Evolutionary conservation across 2,888 invertebrate species (phyloP), one percentile per base, ranked within the genome.

Genomic region (Vesta saturnalis): DNA sequence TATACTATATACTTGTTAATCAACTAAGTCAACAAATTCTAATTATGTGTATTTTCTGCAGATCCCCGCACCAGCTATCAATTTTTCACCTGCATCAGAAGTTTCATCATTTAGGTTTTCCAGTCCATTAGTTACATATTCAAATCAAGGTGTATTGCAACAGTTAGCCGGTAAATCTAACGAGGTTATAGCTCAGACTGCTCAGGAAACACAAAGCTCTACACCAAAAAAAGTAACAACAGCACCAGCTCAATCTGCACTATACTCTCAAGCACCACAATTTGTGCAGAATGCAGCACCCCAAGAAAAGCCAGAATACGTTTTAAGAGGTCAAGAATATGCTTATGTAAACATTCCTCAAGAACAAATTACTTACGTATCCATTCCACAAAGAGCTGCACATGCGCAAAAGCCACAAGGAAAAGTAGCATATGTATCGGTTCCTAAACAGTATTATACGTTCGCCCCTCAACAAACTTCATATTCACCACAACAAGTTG

Each of bases 51-150:
- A n/a, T 18, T 52, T 52, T n/a, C 19, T 19, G 52, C 52, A 52
- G 3, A 14, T 21, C 1, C 22, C 55, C 2, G 23, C 30, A 54
- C 70, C 14, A 65, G 47, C 63, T 16, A 35, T 69, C 21, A 79
- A 76, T 15, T 83, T 80, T 55, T 83, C 83, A 0, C 77, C 81
- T 64, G 84, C 84, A n/a, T 79, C 79, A 23, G 82, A 83, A 55
- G 84, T 84, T 2, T 83, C 83, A 1, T 78, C 80, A 60, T 83
- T 84, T 77, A 79, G 80, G 70, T 84, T 83, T 71, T 78, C 79
- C 46, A 83, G 82, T 64, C 84, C 84, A 6, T 71, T 83, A 19
- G 84, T 83, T 1, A 73, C 78, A 5, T 84, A 84, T 75, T 81
- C 79, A 63, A 83, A 80, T 71, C 72, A 79, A 14, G 84, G 84